Evolutionary conservation across 2,797 vertebrate genomes (phyloP), one percentile per base, ranked within the genome.

Genomic region (Falco berigora): DNA sequence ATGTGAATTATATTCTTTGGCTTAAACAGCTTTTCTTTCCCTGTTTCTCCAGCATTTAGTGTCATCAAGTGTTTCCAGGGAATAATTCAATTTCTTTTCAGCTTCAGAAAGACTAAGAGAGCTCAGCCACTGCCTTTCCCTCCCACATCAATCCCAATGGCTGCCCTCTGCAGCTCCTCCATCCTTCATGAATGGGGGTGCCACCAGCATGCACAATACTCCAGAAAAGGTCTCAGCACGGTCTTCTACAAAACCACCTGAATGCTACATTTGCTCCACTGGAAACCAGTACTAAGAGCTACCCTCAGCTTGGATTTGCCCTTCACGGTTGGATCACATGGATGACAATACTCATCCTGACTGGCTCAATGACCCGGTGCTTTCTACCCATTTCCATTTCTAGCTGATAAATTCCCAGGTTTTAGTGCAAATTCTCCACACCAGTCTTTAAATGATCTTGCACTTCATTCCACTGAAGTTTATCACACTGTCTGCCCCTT

Each of bases 281-380:
- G 78, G 68, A 86, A 90, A 74, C 15, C 32, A 68, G 16, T 32
- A 52, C 77, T 52, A 63, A 61, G 76, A 66, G 64, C 56, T 64
- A 88, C 34, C 76, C 82, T 90, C 81, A 83, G 49, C 80, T 68
- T 74, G 42, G 32, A 44, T 93, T 93, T 86, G 83, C 28, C 69
- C 90, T 96, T 93, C 93, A 90, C 78, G 92, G 83, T 58, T 74
- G 66, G 76, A 88, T 90, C 86, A 72, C 79, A 17, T 1, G 32
- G 49, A 71, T 90, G 93, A 91, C 78, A 68, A 73, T 74, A 97
- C 90, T 92, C 52, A 75, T 81, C 46, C 82, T 88, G 90, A 91
- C 90, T 83, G 68, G 36, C 56, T 91, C 75, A 88, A 75, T 90
- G 91, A 95, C 86, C 93, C 69, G 50, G 38, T 64, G 46, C 46